These are phyloP conservation scores for Ectemnius continuus DNA, from an alignment of 2,888 invertebrate genomes.

Conservation along the genomic window DNA sequence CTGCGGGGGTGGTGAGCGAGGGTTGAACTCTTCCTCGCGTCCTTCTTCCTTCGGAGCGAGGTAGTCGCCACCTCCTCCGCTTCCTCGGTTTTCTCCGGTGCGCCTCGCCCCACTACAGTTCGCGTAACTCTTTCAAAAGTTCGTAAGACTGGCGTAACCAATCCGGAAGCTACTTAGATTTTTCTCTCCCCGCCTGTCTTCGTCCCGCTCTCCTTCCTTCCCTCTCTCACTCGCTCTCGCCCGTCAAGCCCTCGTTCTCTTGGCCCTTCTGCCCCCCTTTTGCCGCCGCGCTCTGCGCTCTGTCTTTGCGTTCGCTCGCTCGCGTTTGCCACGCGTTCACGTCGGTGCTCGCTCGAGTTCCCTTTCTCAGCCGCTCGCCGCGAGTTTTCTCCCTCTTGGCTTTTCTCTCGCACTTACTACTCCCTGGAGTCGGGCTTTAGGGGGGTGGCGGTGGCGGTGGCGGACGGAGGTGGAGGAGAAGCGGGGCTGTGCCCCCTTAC, in stretches of 20 bases:
- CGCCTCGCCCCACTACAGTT: slow-evolving; percentile 35
- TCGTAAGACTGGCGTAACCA: slow-evolving; percentile 66
- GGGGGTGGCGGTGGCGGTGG: not conserved
- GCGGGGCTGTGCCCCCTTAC: not conserved
- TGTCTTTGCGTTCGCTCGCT: slow-evolving; percentile 4
- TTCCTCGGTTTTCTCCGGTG: slow-evolving; percentile 24
- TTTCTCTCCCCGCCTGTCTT: slow-evolving; percentile 58
- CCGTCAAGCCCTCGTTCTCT: no score
- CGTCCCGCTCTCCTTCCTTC: slow-evolving; percentile 18
- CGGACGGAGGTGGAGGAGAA: not conserved
- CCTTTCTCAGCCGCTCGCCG: no score
- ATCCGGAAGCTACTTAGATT: slow-evolving; percentile 69
- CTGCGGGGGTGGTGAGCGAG: not conserved
- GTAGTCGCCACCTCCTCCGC: slow-evolving; percentile 1
- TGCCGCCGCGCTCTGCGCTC: not conserved
- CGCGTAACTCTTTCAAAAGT: slow-evolving; percentile 57
- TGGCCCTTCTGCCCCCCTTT: not conserved
- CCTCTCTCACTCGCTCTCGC: slow-evolving; percentile 15
- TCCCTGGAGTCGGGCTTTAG: not conserved
- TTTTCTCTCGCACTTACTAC: not conserved
- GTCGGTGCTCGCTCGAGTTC: no score
- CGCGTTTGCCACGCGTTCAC: no score
- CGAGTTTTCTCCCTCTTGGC: no score
- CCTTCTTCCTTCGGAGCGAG: slow-evolving; percentile 31
- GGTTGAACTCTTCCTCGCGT: slow-evolving; percentile 42